A percentile compares a stretch with the other conserved stretches of the same genome.
Evolutionary conservation across 2,888 invertebrate species (phyloP).

Genomic region (Ormyrus rosae): DNA sequence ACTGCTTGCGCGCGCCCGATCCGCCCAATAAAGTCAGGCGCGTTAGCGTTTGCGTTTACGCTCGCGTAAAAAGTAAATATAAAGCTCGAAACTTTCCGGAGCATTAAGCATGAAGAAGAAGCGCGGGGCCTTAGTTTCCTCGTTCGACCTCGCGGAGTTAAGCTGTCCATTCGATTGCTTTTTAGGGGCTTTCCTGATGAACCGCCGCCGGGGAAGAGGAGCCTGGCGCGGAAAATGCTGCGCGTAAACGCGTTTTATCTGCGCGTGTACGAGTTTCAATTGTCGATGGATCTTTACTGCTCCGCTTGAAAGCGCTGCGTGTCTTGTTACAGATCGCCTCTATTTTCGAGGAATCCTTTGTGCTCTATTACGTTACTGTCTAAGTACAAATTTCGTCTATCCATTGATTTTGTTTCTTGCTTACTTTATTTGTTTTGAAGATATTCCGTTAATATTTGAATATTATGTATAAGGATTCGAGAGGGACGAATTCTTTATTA

Average conservation of each 20-base stretch:
- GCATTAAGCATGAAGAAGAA: conserved; percentile 64
- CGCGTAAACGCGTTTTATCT: conserved; percentile 49
- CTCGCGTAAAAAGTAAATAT: conserved; percentile 72
- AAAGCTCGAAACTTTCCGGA: conserved; percentile 70
- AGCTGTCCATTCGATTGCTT: conserved; percentile 56
- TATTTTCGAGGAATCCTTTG: no score
- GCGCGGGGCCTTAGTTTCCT: no score
- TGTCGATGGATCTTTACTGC: conserved; percentile 37
- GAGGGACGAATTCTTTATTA: no score
- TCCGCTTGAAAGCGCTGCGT: not conserved
- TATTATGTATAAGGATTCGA: no score
- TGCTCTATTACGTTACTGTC: no score
- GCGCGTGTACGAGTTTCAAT: conserved; percentile 29
- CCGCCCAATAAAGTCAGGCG: conserved; percentile 69
- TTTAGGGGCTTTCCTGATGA: conserved; percentile 37
- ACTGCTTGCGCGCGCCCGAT: conserved; percentile 60
- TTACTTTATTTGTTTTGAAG: no score
- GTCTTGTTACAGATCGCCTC: no score
- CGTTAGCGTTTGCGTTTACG: conserved; percentile 69
- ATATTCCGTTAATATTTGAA: no score
- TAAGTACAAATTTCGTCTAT: no score
- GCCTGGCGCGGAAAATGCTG: not conserved
- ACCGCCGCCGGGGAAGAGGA: not conserved
- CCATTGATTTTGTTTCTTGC: no score
- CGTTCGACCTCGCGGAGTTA: conserved; percentile 6